Percentiles rank a stretch among this genome's conserved stretches.
Evolutionary conservation across 2,888 invertebrate genomes (phyloP).

Genomic region (Drepanosiphum platanoidis): DNA sequence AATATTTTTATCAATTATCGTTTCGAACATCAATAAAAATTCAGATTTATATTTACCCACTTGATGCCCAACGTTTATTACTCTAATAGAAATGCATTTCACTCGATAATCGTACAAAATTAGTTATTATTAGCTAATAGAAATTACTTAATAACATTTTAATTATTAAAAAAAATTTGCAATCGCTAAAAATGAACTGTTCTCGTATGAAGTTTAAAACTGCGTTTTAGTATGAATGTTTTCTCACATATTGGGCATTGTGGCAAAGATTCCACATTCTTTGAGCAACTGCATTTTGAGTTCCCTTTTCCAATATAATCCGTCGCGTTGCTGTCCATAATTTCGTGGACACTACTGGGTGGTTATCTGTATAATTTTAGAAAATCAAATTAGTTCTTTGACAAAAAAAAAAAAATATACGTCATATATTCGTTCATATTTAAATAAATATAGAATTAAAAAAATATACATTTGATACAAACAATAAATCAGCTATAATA

Average conservation of each 20-base stretch:
- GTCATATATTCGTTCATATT: neutral
- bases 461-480: neutral
- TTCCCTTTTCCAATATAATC: neutral
- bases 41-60: too few relatives aligned
- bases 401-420: too few relatives aligned
- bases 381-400: neutral
- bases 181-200: conserved; percentile 32
- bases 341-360: conserved; percentile 13
- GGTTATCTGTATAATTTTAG: neutral
- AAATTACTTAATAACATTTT: too few relatives aligned
- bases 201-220: conserved; percentile 62
- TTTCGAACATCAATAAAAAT: too few relatives aligned
- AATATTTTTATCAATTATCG: too few relatives aligned
- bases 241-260: conserved; percentile 28
- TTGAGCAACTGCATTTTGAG: conserved; percentile 12
- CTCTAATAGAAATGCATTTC: too few relatives aligned
- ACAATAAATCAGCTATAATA: too few relatives aligned
- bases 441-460: neutral
- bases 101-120: too few relatives aligned
- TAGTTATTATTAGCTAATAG: too few relatives aligned
- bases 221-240: conserved; percentile 52
- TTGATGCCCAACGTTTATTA: too few relatives aligned
- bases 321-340: conserved; percentile 62
- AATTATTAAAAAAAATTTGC: too few relatives aligned
- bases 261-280: neutral